A percentile compares a stretch with the other conserved stretches of the same genome.
phyloP scores from a whole-genome alignment of 2,888 invertebrate genomes.

The Thumatha senex region DNA sequence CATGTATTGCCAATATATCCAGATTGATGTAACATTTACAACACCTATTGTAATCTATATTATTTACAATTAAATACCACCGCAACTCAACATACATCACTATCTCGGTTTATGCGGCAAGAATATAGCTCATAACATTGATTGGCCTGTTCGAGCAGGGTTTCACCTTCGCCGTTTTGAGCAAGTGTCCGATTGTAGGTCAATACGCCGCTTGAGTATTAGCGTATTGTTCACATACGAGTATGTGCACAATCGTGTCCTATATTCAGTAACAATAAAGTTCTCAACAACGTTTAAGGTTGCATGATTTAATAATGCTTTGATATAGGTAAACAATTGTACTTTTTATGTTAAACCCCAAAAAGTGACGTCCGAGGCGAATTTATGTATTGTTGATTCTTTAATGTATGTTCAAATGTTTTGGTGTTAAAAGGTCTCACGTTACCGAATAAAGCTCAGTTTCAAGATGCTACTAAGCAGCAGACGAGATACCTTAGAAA shows the following conservation, averaged over 20 bases:
- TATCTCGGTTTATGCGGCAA: conserved; percentile 49
- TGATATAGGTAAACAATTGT: no score
- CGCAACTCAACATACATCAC: conserved; percentile 50
- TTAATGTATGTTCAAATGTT: no score
- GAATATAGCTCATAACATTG: conserved; percentile 64
- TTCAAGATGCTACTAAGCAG: no score
- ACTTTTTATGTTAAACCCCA: no score
- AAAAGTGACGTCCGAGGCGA: no score
- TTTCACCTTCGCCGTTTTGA: conserved; percentile 43
- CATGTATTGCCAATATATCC: background rate
- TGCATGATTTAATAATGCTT: no score
- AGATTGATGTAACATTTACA: conserved; percentile 31
- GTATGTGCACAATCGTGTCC: conserved; percentile 1
- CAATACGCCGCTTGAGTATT: conserved; percentile 38
- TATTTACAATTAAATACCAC: conserved; percentile 53
- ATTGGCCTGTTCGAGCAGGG: conserved; percentile 54
- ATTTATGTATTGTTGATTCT: no score
- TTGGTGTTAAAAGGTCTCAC: no score
- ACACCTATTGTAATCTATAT: conserved; percentile 37
- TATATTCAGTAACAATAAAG: conserved; percentile 1
- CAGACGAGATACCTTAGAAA: no score
- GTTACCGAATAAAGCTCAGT: no score
- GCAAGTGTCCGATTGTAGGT: conserved; percentile 44
- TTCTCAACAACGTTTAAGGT: conserved; percentile 17
- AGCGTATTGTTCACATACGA: conserved; percentile 25